Evolutionary conservation across 1,140 invertebrate species (phyloP).

Genomic region (Leptinotarsa defecta): DNA sequence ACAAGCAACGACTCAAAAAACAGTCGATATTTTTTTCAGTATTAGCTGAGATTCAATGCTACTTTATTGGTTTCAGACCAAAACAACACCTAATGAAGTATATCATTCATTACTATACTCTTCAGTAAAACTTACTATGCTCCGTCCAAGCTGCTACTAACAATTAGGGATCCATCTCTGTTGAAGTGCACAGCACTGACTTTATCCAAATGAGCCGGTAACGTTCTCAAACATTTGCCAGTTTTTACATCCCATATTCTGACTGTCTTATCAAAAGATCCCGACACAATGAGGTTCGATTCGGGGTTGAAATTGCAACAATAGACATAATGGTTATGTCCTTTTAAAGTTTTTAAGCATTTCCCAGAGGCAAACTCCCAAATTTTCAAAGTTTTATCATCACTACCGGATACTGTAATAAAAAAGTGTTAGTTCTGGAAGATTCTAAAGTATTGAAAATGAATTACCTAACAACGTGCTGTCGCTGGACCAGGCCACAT

Average conservation of each 20-base stretch:
- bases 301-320: slow-evolving; percentile 99
- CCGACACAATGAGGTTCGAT: slow-evolving; percentile 98
- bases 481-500: slow-evolving; percentile 98
- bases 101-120: too few relatives aligned
- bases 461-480: slow-evolving; percentile 74
- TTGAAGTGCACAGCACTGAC: slow-evolving; percentile 99
- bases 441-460: neutral
- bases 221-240: slow-evolving; percentile 97
- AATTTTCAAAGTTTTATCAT: slow-evolving; percentile 99
- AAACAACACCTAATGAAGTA: too few relatives aligned
- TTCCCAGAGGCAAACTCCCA: slow-evolving; percentile 98
- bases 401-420: slow-evolving; percentile 86
- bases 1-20: too few relatives aligned
- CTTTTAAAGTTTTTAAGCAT: slow-evolving; percentile 98
- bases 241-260: slow-evolving; percentile 99
- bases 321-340: slow-evolving; percentile 99
- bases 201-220: slow-evolving; percentile 99
- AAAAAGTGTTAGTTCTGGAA: neutral
- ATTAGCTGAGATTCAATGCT: too few relatives aligned
- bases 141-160: slow-evolving; percentile 98
- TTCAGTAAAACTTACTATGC: slow-evolving; percentile 74
- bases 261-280: slow-evolving; percentile 99
- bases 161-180: slow-evolving; percentile 96
- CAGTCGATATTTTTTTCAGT: too few relatives aligned
- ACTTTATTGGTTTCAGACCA: too few relatives aligned